Evolutionary conservation across 2,888 invertebrate genomes (phyloP).

Genomic region (Onthophagus sagittarius): DNA sequence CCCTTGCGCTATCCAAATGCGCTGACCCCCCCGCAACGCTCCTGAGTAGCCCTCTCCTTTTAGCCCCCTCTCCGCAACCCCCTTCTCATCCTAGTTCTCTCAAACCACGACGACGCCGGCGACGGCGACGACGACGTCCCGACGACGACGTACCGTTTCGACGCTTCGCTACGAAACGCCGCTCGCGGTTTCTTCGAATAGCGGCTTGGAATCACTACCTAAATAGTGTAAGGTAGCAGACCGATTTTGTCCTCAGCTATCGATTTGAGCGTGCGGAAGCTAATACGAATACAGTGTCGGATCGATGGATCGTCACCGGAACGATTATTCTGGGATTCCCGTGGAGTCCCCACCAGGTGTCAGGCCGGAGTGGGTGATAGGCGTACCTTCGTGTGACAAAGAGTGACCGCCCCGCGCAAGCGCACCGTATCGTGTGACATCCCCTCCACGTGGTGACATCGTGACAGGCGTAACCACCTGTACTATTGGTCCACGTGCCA

Average conservation of each 20-base stretch:
- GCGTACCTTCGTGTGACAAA: constrained; percentile 47
- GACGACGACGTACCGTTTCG: not conserved
- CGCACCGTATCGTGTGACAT: constrained; percentile 43
- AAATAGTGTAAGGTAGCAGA: too few relatives aligned
- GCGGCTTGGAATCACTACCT: too few relatives aligned
- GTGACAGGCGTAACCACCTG: constrained; percentile 49
- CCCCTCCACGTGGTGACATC: constrained; percentile 46
- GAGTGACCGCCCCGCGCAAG: constrained; percentile 46
- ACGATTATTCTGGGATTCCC: constrained; percentile 9
- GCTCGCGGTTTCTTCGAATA: too few relatives aligned
- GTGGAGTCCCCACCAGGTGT: constrained; percentile 40
- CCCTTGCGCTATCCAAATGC: constrained; percentile 39
- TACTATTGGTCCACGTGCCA: constrained; percentile 45
- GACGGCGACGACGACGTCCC: not conserved
- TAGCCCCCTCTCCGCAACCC: too few relatives aligned
- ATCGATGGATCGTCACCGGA: not conserved
- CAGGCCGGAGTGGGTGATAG: constrained; percentile 44
- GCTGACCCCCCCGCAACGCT: constrained; percentile 25
- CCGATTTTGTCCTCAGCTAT: not conserved
- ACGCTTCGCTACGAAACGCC: not conserved
- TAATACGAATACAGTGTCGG: not conserved
- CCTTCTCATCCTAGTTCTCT: not conserved
- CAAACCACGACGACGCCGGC: not conserved
- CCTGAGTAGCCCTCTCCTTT: not conserved
- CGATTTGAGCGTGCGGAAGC: not conserved